These are phyloP conservation scores for Stichopus horrens DNA, from an alignment of 53 echinoderm and acorn worm genomes.

Conservation along the genomic window DNA sequence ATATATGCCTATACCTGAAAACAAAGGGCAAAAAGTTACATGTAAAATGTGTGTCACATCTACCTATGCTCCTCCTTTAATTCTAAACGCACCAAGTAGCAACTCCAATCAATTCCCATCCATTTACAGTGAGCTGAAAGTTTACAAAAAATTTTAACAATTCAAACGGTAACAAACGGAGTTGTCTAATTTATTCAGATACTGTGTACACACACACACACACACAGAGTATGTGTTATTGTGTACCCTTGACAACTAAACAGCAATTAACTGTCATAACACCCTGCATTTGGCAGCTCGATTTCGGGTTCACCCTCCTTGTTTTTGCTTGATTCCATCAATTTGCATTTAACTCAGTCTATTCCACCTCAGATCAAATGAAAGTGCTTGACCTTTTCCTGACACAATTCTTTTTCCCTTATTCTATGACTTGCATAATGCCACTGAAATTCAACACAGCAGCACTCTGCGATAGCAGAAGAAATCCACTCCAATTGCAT, in stretches of 20 bases:
- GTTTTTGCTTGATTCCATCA: background rate
- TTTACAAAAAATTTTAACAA: no score
- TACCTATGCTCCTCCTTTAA: no score
- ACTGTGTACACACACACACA: background rate
- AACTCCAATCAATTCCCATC: no score
- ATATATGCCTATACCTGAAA: no score
- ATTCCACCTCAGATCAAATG: background rate
- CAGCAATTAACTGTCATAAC: slow-evolving; percentile 10
- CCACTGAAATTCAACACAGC: background rate
- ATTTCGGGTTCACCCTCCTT: background rate
- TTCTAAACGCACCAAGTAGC: no score
- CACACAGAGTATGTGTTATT: background rate
- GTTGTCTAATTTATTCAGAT: background rate
- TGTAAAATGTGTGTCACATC: no score
- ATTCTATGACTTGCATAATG: background rate
- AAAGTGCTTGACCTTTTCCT: slow-evolving; percentile 5
- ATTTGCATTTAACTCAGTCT: background rate
- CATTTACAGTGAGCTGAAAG: no score
- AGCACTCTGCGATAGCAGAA: background rate
- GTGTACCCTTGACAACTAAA: background rate
- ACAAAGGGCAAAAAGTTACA: no score
- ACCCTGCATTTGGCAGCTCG: background rate
- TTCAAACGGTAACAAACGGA: no score
- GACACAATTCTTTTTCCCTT: background rate
- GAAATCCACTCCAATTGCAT: background rate